A percentile compares a stretch with the other conserved stretches of the same genome.
Evolutionary conservation across 2,797 vertebrate species (phyloP).

Genomic region (Rhincodon typus): DNA sequence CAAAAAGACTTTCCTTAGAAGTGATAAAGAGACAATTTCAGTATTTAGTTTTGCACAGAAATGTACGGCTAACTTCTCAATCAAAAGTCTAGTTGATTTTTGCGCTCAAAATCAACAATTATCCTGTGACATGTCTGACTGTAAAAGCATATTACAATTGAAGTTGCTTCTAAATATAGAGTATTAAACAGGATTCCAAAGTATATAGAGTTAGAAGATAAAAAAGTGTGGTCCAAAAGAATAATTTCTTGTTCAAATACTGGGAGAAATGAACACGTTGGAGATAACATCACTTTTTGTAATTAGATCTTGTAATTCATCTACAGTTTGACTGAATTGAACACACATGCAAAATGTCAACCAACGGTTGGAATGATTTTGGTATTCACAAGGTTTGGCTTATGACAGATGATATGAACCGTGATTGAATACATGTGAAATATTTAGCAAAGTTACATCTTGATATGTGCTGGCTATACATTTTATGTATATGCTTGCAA

Average conservation of each 20-base stretch:
- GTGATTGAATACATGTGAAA: not conserved
- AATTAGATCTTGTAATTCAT: not conserved
- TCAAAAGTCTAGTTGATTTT: not conserved
- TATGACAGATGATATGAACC: not conserved
- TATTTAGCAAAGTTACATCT: not conserved
- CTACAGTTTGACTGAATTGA: not conserved
- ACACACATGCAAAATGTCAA: not conserved
- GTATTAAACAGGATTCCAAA: not conserved
- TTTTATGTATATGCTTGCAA: no score
- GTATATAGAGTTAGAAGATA: not conserved
- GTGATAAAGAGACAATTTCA: not conserved
- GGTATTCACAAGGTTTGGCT: not conserved
- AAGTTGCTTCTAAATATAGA: not conserved
- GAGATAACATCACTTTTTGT: not conserved
- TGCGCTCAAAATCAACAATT: not conserved
- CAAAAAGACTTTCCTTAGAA: not conserved
- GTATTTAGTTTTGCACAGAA: conserved; percentile 11
- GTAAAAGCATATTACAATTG: not conserved
- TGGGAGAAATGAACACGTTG: not conserved
- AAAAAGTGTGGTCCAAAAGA: not conserved
- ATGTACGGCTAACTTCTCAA: not conserved
- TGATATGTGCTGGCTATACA: no score
- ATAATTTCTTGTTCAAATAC: not conserved
- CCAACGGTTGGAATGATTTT: not conserved
- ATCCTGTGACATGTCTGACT: not conserved